Conservation (phyloP, 1,140 invertebrate species). For the Drosophila kikkawai region DNA sequence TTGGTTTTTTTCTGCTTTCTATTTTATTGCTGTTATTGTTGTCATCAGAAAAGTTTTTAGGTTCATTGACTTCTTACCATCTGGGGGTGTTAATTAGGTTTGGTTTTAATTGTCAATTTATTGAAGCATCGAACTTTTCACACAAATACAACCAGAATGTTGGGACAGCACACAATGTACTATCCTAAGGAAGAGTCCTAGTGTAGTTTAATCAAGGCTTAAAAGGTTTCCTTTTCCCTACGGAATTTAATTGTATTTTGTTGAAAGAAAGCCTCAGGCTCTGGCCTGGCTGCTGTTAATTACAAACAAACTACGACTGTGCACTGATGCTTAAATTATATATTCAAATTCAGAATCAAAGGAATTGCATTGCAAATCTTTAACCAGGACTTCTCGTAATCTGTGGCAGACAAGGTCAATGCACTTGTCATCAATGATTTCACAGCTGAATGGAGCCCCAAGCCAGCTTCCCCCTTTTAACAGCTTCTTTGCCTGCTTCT, state of each 20-base stretch:
- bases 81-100: conserved; percentile 75
- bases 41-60: conserved; percentile 39
- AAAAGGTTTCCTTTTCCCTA: neutral
- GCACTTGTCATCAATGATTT: conserved; percentile 49
- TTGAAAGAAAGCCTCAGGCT: conserved; percentile 9
- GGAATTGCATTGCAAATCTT: conserved; percentile 14
- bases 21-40: conserved; percentile 27
- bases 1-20: conserved; percentile 1
- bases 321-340: conserved; percentile 31
- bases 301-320: conserved; percentile 34
- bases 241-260: conserved; percentile 5
- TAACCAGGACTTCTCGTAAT: neutral
- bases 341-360: neutral
- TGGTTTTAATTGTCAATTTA: conserved; percentile 79
- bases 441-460: conserved; percentile 38
- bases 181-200: neutral
- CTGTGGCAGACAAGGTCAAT: conserved; percentile 51
- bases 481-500: too few relatives aligned
- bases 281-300: conserved; percentile 24
- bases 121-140: conserved; percentile 33
- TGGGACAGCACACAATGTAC: too few relatives aligned
- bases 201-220: neutral
- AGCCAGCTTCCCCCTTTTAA: too few relatives aligned
- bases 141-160: neutral
- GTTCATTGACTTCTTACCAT: conserved; percentile 69